Base-by-base conservation (phyloP, 2,113 vertebrate genomes). In the Arvicanthis niloticus region DNA sequence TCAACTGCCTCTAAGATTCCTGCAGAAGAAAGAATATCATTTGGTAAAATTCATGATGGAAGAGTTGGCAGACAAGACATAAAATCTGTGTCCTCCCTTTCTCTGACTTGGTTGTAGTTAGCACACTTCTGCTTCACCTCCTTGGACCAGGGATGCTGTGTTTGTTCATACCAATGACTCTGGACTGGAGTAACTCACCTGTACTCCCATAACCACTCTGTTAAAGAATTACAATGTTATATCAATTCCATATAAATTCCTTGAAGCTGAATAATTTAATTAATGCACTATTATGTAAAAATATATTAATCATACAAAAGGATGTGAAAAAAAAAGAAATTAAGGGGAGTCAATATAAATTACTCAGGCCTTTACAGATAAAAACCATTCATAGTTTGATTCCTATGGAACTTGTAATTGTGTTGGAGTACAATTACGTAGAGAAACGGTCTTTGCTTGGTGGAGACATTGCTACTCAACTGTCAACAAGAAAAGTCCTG, bases 381-480 rank as follows among this genome's bases (percentile, higher is more conserved):
- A 56, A 93, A 29, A n/a, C 78, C 26, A 77, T 17, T 34, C 29
- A 4, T 91, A n/a, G 31, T 81, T 21, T 90, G 19, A 0, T 68
- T 95, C 77, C 72, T 73, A 26, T 87, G 16, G 3, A 68, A 82
- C 67, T 37, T 58, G 81, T 58, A 78, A 93, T 75, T 90, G 17
- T 24, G 53, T 45, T 37, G 12, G 31, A 80, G 31, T 67, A 88
- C 85, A 93, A 93, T 90, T 94, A 68, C 37, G 51, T 31, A 89
- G 72, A 17, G 73, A 58, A 81, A 87, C 12, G 37, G 12, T 91
- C 72, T 94, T 92, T 88, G 3, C 24, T 92, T 96, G 67, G 19
- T 75, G n/a, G 15, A 87, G 77, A 60, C 92, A 93, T 86, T 80
- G 17, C 22, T 93, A 92, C 42, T 95, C 95, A 31, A 42, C 62